These are phyloP conservation scores for Parazoanthus swiftii DNA, from an alignment of 92 coral and sea anemone species.

Conservation along the genomic window DNA sequence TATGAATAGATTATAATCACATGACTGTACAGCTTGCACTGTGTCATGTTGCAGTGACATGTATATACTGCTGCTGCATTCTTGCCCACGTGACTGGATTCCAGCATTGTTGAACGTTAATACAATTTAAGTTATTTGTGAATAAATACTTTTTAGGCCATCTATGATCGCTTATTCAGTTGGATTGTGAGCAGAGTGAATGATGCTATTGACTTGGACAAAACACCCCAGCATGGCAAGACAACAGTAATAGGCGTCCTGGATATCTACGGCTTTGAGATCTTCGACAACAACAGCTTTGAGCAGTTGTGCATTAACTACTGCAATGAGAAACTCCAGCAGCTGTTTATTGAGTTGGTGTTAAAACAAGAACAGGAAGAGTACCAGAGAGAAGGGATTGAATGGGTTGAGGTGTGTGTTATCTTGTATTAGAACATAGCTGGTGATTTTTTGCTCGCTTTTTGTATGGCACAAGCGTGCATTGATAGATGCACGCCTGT, in stretches of 20 bases:
- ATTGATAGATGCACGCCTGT: no score
- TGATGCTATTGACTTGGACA: constrained; percentile 83
- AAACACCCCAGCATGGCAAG: constrained; percentile 79
- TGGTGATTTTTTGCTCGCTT: no score
- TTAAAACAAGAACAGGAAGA: constrained; percentile 96
- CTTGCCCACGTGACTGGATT: no score
- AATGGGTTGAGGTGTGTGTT: constrained; percentile 91
- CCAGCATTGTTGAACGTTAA: no score
- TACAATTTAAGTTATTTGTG: neutral
- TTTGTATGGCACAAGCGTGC: no score
- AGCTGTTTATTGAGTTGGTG: constrained; percentile 91
- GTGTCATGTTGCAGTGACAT: no score
- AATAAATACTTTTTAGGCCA: constrained; percentile 65
- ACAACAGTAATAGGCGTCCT: constrained; percentile 97
- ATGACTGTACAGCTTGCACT: no score
- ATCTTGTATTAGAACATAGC: neutral
- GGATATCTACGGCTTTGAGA: constrained; percentile 98
- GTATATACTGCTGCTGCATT: no score
- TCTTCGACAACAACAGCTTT: constrained; percentile 87
- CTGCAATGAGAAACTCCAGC: constrained; percentile 96
- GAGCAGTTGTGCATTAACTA: constrained; percentile 96
- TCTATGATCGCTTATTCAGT: constrained; percentile 90
- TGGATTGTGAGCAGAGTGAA: constrained; percentile 94
- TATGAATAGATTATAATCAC: no score
- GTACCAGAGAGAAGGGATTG: constrained; percentile 89